phyloP scores from a whole-genome alignment of 2,797 vertebrate genomes.

The Oryzias dopingdopingensis region DNA sequence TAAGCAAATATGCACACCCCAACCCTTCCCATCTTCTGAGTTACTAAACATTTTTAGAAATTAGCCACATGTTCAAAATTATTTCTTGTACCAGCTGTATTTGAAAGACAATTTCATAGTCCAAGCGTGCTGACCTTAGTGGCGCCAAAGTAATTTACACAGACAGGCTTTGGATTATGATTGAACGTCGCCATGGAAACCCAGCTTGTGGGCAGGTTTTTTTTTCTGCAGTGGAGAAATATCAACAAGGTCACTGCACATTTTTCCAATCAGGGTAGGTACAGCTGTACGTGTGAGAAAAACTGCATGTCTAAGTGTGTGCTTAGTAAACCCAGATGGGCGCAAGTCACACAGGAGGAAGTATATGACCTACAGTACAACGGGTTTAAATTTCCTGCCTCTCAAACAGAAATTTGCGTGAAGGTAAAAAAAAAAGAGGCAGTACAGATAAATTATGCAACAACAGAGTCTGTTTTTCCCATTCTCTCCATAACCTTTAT shows the following conservation, averaged over 20 bases:
- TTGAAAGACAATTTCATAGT: constrained; percentile 20
- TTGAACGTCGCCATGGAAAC: constrained; percentile 46
- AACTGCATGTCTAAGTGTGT: constrained; percentile 5
- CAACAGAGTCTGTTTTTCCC: neutral
- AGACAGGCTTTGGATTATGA: constrained; percentile 36
- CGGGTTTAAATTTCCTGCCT: neutral
- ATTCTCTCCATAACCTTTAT: constrained; percentile 17
- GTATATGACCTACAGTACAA: constrained; percentile 4
- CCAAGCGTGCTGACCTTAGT: neutral
- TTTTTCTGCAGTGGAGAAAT: constrained; percentile 3
- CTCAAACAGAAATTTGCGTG: neutral
- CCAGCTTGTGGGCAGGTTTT: constrained; percentile 28
- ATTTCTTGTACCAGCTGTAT: neutral
- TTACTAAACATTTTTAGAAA: neutral
- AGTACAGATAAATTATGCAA: neutral
- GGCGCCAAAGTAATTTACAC: constrained; percentile 12
- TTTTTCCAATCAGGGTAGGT: constrained; percentile 20
- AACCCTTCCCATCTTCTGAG: neutral
- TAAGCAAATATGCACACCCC: no score
- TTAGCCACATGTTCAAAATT: neutral
- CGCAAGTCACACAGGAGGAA: neutral
- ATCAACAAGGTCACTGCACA: constrained; percentile 44
- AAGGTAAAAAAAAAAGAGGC: neutral
- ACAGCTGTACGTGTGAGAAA: constrained; percentile 1
- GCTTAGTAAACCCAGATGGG: constrained; percentile 5